Evolutionary conservation across 2,888 invertebrate genomes (phyloP).

Genomic region (Bursaphelenchus okinawaensis): DNA sequence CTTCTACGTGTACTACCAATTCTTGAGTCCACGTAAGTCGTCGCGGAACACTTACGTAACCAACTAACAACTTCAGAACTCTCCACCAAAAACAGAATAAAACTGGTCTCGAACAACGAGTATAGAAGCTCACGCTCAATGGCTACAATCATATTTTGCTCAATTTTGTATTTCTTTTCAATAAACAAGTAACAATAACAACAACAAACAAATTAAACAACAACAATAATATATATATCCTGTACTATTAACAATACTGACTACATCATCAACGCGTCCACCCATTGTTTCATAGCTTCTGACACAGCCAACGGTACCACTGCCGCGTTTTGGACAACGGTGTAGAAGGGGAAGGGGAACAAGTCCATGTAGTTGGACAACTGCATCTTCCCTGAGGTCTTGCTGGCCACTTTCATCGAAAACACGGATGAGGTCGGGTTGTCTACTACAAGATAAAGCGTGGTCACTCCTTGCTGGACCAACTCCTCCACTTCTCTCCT

Average conservation of each 20-base stretch:
- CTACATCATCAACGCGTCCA: not conserved
- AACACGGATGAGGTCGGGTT: slow-evolving; percentile 86
- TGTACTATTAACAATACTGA: not conserved
- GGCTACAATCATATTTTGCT: not conserved
- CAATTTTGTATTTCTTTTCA: too few relatives aligned
- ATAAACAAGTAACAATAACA: too few relatives aligned
- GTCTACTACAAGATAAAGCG: slow-evolving; percentile 90
- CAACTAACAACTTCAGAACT: not conserved
- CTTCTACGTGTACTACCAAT: slow-evolving; percentile 84
- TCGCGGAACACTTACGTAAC: too few relatives aligned
- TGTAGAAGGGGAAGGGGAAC: slow-evolving; percentile 96
- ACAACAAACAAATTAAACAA: not conserved
- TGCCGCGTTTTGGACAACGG: slow-evolving; percentile 67
- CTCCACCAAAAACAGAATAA: not conserved
- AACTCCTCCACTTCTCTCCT: slow-evolving; percentile 32
- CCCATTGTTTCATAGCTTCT: slow-evolving; percentile 94
- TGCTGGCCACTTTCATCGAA: slow-evolving; percentile 76
- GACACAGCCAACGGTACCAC: slow-evolving; percentile 82
- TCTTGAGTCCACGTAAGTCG: slow-evolving; percentile 59
- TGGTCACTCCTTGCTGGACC: slow-evolving; percentile 70
- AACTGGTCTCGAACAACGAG: not conserved
- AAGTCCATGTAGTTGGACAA: slow-evolving; percentile 75
- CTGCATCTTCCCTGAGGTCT: slow-evolving; percentile 63
- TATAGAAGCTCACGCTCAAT: not conserved
- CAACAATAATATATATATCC: too few relatives aligned